These are phyloP conservation scores for Cryptocephalus primarius DNA, from an alignment of 2,888 invertebrate genomes.

Conservation along the genomic window DNA sequence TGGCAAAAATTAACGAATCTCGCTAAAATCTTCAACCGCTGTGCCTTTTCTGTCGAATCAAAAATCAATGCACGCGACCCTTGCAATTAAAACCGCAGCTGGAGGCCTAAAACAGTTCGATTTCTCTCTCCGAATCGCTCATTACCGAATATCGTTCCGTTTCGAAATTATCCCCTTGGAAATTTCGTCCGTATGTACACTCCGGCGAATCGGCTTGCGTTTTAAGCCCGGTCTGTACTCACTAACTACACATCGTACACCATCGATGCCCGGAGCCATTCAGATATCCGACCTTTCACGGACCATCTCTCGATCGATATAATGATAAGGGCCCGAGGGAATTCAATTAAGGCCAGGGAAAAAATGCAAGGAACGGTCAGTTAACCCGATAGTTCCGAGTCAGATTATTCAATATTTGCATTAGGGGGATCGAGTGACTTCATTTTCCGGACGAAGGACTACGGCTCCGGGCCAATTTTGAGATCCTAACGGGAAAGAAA, in stretches of 20 bases:
- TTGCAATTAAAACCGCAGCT: too few species aligned
- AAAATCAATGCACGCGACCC: too few species aligned
- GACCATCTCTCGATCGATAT: not conserved
- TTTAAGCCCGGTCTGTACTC: not conserved
- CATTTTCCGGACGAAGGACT: not conserved
- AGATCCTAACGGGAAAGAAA: too few species aligned
- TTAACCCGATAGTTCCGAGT: conserved; percentile 7
- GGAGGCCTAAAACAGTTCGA: too few species aligned
- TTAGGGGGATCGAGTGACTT: not conserved
- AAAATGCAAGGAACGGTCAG: conserved; percentile 11
- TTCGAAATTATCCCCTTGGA: too few species aligned
- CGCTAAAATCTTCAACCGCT: too few species aligned
- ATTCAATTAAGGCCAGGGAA: conserved; percentile 8
- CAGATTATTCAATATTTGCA: conserved; percentile 13
- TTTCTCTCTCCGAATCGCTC: too few species aligned
- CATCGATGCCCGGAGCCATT: not conserved
- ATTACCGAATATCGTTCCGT: too few species aligned
- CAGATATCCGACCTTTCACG: not conserved
- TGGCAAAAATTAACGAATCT: too few species aligned
- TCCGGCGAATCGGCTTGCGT: not conserved
- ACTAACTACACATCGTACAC: not conserved
- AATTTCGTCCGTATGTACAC: too few species aligned
- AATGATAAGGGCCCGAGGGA: conserved; percentile 2
- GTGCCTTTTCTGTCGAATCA: too few species aligned
- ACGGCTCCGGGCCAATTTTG: not conserved